These are phyloP conservation scores for Cyphomyrus plagiostoma DNA, from an alignment of 2,113 vertebrate species.

Conservation along the genomic window DNA sequence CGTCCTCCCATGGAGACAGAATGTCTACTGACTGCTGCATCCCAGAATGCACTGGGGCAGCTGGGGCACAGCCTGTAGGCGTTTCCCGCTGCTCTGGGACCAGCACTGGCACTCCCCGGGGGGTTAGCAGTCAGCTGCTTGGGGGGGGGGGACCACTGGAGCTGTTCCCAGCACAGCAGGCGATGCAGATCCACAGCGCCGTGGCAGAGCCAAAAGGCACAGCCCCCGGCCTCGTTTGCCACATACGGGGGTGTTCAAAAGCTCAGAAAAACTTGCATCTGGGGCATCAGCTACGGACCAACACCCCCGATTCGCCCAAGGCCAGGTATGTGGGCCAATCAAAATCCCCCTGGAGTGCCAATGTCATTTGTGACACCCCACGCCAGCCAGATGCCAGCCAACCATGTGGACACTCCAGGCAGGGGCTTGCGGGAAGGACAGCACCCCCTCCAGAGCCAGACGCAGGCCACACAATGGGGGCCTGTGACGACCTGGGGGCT, in stretches of 20 bases:
- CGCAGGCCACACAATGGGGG: background rate
- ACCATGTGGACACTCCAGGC: background rate
- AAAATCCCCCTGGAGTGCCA: background rate
- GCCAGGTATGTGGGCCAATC: background rate
- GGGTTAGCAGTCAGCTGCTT: slow-evolving; percentile 23
- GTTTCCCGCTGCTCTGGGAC: background rate
- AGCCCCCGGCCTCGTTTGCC: background rate
- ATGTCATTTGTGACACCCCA: background rate
- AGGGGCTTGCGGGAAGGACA: background rate
- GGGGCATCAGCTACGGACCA: background rate
- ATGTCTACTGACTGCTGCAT: background rate
- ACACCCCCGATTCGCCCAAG: background rate
- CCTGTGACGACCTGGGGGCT: background rate
- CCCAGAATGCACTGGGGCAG: background rate
- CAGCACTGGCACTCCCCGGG: background rate
- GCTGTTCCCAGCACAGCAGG: background rate
- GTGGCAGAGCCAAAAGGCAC: background rate
- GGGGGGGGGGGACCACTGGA: background rate
- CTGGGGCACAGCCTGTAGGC: background rate
- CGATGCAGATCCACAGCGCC: background rate
- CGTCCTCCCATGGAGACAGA: background rate
- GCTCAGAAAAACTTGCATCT: background rate
- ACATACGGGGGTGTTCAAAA: background rate
- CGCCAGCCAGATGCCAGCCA: background rate
- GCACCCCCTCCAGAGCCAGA: background rate